A percentile compares a stretch with the other conserved stretches of the same genome.
phyloP scores from a whole-genome alignment of 2,888 invertebrate genomes.

The Chrysina gloriosa region DNA sequence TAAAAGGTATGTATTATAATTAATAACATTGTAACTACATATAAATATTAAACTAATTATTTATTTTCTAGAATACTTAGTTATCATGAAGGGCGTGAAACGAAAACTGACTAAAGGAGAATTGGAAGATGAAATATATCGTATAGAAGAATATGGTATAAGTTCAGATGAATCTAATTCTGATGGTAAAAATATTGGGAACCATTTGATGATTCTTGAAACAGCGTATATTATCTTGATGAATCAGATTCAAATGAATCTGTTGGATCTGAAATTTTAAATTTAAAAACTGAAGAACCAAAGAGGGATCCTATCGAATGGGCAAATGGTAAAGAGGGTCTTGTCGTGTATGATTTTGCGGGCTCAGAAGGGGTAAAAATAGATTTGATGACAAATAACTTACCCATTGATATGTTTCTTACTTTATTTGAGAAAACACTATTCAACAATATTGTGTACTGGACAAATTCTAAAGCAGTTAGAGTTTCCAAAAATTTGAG shows the following conservation, averaged over 20 bases:
- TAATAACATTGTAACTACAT: no score
- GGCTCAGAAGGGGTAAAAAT: no score
- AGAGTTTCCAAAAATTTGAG: constrained; percentile 1
- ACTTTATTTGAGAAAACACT: no score
- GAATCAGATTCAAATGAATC: no score
- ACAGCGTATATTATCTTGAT: background rate
- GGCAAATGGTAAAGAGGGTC: no score
- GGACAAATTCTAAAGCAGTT: constrained; percentile 33
- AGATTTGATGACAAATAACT: no score
- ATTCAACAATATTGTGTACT: no score
- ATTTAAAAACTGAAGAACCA: constrained; percentile 19
- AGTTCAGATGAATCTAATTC: no score
- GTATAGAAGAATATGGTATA: background rate
- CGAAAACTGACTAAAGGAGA: background rate
- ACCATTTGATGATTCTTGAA: background rate
- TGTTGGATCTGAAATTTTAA: constrained; percentile 9
- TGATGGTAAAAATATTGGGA: background rate
- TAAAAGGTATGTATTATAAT: no score
- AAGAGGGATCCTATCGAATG: constrained; percentile 6
- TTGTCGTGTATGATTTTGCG: no score
- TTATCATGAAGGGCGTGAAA: background rate
- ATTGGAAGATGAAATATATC: background rate
- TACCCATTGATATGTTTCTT: no score
- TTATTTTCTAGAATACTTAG: background rate
- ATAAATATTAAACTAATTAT: background rate